phyloP scores from a whole-genome alignment of 2,888 invertebrate species.

The Cephus pygmeus region DNA sequence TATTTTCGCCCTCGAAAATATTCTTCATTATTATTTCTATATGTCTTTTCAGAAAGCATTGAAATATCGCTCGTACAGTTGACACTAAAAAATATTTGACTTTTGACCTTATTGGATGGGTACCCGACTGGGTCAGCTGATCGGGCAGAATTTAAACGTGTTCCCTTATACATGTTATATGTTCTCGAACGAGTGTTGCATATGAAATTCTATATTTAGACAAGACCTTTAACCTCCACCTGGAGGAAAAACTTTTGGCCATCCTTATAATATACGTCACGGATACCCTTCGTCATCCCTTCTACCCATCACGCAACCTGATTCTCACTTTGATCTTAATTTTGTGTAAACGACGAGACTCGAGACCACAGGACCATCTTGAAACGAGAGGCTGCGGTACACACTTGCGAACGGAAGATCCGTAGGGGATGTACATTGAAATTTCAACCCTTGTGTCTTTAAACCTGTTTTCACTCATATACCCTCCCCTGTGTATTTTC shows the following conservation, averaged over 20 bases:
- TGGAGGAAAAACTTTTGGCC: background rate
- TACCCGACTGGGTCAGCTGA: conserved; percentile 30
- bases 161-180: conserved; percentile 14
- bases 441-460: background rate
- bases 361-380: conserved; percentile 2
- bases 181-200: background rate
- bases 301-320: conserved; percentile 22
- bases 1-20: too few relatives aligned
- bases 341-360: conserved; percentile 42
- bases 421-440: background rate
- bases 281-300: conserved; percentile 26
- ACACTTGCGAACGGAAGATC: background rate
- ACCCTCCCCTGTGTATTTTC: background rate
- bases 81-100: background rate
- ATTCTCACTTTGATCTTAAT: conserved; percentile 56
- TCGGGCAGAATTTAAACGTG: conserved; percentile 33
- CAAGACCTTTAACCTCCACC: background rate
- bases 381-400: background rate
- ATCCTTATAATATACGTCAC: conserved; percentile 9
- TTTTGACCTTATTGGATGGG: conserved; percentile 23
- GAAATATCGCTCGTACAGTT: background rate
- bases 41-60: background rate
- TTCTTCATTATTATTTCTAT: too few relatives aligned
- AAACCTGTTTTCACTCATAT: background rate
- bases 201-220: background rate